Evolutionary conservation across 2,113 vertebrate species (phyloP).

Genomic region (Reinhardtius hippoglossoides): DNA sequence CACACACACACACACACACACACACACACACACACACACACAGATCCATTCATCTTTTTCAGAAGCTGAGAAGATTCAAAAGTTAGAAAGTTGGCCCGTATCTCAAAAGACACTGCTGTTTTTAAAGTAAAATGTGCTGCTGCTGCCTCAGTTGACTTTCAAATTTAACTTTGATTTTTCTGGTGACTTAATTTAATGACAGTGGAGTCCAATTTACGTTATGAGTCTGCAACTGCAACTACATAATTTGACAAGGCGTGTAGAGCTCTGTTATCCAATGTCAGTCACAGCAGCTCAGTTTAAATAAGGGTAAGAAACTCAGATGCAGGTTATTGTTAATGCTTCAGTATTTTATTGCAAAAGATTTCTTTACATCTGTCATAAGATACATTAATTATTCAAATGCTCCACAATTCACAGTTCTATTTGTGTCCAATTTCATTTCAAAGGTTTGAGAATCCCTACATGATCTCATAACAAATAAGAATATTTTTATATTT

Average conservation of each 20-base stretch:
- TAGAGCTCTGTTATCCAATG: background rate
- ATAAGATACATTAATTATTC: too few species aligned
- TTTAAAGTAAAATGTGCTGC: slow-evolving; percentile 8
- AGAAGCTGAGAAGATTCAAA: background rate
- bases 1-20: background rate
- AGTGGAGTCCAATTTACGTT: background rate
- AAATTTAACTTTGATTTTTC: background rate
- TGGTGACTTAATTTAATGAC: background rate
- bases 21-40: too few species aligned
- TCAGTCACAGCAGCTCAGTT: background rate
- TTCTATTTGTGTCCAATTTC: too few species aligned
- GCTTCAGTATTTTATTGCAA: too few species aligned
- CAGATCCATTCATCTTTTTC: background rate
- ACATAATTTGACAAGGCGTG: background rate
- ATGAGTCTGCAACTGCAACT: background rate
- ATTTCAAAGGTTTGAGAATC: too few species aligned
- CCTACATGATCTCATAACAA: background rate
- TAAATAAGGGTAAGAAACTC: background rate
- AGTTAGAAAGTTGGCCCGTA: too few species aligned
- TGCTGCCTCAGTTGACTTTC: background rate
- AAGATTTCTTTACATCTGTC: too few species aligned
- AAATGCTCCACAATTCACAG: too few species aligned
- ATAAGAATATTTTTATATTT: background rate
- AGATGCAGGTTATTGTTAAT: background rate
- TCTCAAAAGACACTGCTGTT: background rate